Evolutionary conservation across 2,113 vertebrate genomes (phyloP), one percentile per base, ranked within the genome.

Genomic region (Lathamus discolor): DNA sequence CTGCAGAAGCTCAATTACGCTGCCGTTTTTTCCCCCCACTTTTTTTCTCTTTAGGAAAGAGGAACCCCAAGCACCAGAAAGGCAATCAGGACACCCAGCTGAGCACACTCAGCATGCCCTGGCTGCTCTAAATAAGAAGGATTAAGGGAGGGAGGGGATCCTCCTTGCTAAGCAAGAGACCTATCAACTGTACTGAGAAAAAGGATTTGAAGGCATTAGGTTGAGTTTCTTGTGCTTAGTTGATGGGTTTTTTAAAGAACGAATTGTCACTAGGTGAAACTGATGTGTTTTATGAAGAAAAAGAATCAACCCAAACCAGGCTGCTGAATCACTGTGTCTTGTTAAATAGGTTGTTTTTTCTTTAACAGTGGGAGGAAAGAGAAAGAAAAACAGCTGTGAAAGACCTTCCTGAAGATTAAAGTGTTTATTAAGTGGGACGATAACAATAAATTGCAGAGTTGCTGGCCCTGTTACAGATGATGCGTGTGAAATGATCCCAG

Each of bases 401-500:
- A 80, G 79, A 70, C 63, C 51, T 86, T 80, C 31, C 39, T 66
- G 79, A 87, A 95, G 78, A 95, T 69, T 94, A 76, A 93, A 79
- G 62, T 37, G 17, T 74, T 83, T 85, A 29, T 68, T 68, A 92
- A 87, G 54, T 80, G 87, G 88, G 80, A 62, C 0, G 24, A 70
- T 86, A 93, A 74, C 62, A 89, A 89, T 94, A 92, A 95, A 83
- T 92, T 33, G n/a, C 31, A 85, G 78, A 51, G 78, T 48, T 75
- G 80, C 86, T 92, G 77, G 74, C 63, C 46, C n/a, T 73, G 67
- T 84, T 84, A 81, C 62, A 86, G 86, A 41, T 83, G 88, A 41
- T 94, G 86, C 39, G 54, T 69, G 75, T 94, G 86, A 94, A 97
- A 81, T 73, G 88, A 89, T 92, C 95, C 94, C 87, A 72, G 29